Conservation (phyloP, 2,888 invertebrate species). For the Clostera curtula region DNA sequence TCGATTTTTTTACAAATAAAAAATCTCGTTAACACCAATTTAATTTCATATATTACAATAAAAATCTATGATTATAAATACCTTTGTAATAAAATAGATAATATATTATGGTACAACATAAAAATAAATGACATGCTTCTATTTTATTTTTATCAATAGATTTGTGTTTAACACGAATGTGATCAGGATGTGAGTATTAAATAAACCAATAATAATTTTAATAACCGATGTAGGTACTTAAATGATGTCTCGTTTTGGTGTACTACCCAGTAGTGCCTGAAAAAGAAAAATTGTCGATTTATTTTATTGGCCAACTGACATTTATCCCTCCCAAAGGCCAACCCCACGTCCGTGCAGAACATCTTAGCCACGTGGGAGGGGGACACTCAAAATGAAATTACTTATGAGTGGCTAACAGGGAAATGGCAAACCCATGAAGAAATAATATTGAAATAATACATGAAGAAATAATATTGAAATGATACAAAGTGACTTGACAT, state of each 20-base stretch:
- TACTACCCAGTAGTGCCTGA: slow-evolving; percentile 64
- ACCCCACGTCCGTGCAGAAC: no score
- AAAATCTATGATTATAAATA: slow-evolving; percentile 14
- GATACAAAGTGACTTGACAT: no score
- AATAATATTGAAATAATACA: no score
- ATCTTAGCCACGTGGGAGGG: no score
- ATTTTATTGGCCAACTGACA: background rate
- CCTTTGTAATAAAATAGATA: slow-evolving; percentile 4
- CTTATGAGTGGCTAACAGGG: no score
- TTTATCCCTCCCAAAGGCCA: no score
- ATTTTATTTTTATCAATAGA: slow-evolving; percentile 6
- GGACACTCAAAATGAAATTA: no score
- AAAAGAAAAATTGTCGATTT: slow-evolving; percentile 18
- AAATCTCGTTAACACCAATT: slow-evolving; percentile 14
- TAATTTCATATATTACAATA: slow-evolving; percentile 8
- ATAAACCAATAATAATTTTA: slow-evolving; percentile 6
- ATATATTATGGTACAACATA: background rate
- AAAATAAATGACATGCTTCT: slow-evolving; percentile 4
- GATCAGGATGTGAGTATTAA: slow-evolving; percentile 21
- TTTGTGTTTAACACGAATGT: slow-evolving; percentile 27
- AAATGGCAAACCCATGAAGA: no score
- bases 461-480: no score
- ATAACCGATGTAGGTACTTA: slow-evolving; percentile 23
- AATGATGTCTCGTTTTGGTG: slow-evolving; percentile 61
- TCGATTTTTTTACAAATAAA: slow-evolving; percentile 24